A percentile compares a stretch with the other conserved stretches of the same genome.
These are phyloP conservation scores for Drosophila orosa DNA, from an alignment of 1,140 invertebrate genomes.

Conservation along the genomic window DNA sequence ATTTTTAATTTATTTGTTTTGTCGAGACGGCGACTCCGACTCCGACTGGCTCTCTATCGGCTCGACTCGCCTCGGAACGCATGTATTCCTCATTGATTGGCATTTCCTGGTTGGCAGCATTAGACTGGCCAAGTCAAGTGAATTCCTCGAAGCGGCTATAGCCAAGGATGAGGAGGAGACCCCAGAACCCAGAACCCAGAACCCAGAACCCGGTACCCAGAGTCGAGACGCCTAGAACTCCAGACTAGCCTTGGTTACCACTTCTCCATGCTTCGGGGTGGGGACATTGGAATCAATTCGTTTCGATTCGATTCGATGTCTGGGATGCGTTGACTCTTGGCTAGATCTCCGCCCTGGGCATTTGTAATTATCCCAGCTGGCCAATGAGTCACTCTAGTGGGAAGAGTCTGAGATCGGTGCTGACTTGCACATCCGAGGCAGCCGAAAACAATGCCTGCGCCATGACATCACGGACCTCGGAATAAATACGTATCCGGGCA, in stretches of 20 bases:
- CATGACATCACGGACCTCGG: conserved; percentile 68
- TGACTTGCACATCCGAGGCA: conserved; percentile 66
- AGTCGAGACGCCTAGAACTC: conserved; percentile 17
- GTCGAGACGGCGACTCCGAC: conserved; percentile 37
- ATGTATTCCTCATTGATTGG: conserved; percentile 82
- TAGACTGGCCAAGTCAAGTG: conserved; percentile 78
- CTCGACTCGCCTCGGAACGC: conserved; percentile 48
- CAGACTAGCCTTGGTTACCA: conserved; percentile 19
- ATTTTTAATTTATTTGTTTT: conserved; percentile 83
- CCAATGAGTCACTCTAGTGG: conserved; percentile 50
- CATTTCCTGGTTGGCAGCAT: conserved; percentile 83
- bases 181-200: conserved; percentile 7
- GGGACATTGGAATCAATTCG: conserved; percentile 8
- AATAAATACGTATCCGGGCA: conserved; percentile 70
- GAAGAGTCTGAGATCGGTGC: conserved; percentile 44
- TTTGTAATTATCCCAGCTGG: conserved; percentile 49
- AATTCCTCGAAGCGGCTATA: conserved; percentile 69
- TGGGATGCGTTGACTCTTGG: conserved; percentile 17
- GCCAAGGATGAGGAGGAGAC: conserved; percentile 48
- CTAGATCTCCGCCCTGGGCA: conserved; percentile 22
- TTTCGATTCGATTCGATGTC: conserved; percentile 6
- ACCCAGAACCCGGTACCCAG: background rate
- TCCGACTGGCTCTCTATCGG: conserved; percentile 30
- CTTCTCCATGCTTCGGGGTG: background rate
- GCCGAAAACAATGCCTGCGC: conserved; percentile 39